Base-by-base conservation (phyloP, 2,888 invertebrate genomes). In the Crocallis elinguaria region DNA sequence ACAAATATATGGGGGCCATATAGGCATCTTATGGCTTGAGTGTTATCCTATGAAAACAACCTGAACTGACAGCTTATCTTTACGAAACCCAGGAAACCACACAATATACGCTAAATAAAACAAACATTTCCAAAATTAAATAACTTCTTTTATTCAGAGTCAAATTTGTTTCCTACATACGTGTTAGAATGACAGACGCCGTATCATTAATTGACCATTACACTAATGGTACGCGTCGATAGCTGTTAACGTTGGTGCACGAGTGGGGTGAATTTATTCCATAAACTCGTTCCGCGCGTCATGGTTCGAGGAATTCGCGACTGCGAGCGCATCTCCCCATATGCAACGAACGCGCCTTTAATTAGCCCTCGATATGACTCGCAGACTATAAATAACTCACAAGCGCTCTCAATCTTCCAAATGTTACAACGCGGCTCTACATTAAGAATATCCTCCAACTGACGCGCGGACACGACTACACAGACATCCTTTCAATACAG, bases 121-220 rank as follows among this genome's bases (percentile, higher is more conserved):
- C 89, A 73, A 84, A 71, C 71, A 73, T 57, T 77, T 91, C 88
- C 88, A 90, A 91, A 91, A 91, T 90, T 90, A 90, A 91, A 91
- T 90, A 90, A 89, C 88, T 89, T 91, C 88, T 89, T 91, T 91
- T 90, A 91, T 89, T 89, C 88, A 90, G 87, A 90, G 88, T 90
- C 89, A 89, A 90, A 88, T 90, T 90, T 89, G 86, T 88, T 89
- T 86, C 82, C 91, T 91, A 91, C 90, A 88, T 88, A 86, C 82
- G 88, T 90, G 91, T 91, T 90, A 91, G 87, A 88, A 88, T 80
- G 84, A 82, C 77, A 77, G 84, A 86, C 88, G 87, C 82, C 72
- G 84, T 81, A 84, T 82, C 87, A 88, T 87, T 84, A 88, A 86
- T 87, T 82, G 87, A 86, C 88, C 86, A 84, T 85, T 77, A 77